phyloP scores from a whole-genome alignment of 2,888 invertebrate genomes.

The Gastrophysa polygoni region DNA sequence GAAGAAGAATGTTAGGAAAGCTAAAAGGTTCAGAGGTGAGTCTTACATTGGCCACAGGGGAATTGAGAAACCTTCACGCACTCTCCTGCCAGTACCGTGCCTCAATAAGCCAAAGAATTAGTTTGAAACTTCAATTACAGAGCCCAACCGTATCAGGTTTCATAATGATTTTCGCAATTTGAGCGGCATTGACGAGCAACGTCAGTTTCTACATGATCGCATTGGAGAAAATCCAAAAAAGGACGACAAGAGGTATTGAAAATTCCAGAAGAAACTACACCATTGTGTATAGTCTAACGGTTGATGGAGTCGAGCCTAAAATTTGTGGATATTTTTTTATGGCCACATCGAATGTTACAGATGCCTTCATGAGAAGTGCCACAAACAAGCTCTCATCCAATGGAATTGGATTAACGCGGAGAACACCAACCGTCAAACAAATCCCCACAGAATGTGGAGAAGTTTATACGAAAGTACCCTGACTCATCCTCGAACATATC shows the following conservation, averaged over 20 bases:
- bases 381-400: slow-evolving; percentile 30
- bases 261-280: slow-evolving; percentile 35
- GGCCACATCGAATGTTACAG: slow-evolving; percentile 33
- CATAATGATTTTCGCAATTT: slow-evolving; percentile 17
- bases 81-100: slow-evolving; percentile 35
- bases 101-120: slow-evolving; percentile 36
- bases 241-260: slow-evolving; percentile 23
- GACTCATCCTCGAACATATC: slow-evolving; percentile 34
- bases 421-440: slow-evolving; percentile 27
- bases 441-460: slow-evolving; percentile 22
- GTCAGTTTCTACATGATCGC: slow-evolving; percentile 16
- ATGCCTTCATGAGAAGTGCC: slow-evolving; percentile 38
- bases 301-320: slow-evolving; percentile 23
- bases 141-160: slow-evolving; percentile 29
- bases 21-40: slow-evolving; percentile 25
- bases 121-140: slow-evolving; percentile 32
- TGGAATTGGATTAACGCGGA: slow-evolving; percentile 36
- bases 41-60: slow-evolving; percentile 25
- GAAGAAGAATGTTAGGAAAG: slow-evolving; percentile 23
- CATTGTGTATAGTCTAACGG: slow-evolving; percentile 26
- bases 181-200: slow-evolving; percentile 14
- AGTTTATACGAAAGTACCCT: slow-evolving; percentile 23
- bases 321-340: slow-evolving; percentile 37
- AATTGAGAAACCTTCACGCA: slow-evolving; percentile 18
- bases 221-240: neutral